phyloP scores from a whole-genome alignment of 1,140 invertebrate species.

The Drosophila gunungcola region DNA sequence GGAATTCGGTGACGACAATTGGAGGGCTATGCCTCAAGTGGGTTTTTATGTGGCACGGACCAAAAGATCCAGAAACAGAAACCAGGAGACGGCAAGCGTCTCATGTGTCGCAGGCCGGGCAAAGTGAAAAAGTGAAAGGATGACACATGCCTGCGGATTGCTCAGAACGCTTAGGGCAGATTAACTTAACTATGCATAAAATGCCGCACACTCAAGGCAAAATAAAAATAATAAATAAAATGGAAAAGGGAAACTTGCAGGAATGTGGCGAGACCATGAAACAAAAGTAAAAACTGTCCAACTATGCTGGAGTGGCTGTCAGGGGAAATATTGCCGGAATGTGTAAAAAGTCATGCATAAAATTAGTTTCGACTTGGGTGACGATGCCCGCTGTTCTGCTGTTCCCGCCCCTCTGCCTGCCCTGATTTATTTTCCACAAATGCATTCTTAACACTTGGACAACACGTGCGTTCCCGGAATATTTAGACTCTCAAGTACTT shows the following conservation, averaged over 20 bases:
- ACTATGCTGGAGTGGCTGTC: constrained; percentile 72
- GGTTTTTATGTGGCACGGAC: constrained; percentile 63
- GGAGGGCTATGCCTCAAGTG: constrained; percentile 45
- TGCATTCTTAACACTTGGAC: constrained; percentile 66
- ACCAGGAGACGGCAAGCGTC: constrained; percentile 38
- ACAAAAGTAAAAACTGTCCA: constrained; percentile 68
- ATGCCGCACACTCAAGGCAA: constrained; percentile 59
- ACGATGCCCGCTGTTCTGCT: constrained; percentile 50
- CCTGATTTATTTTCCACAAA: constrained; percentile 71
- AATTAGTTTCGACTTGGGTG: constrained; percentile 81
- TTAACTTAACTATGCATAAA: constrained; percentile 82
- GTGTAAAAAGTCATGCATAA: constrained; percentile 83
- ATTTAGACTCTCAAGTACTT: constrained; percentile 34
- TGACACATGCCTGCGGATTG: constrained; percentile 76
- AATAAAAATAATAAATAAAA: constrained; percentile 6
- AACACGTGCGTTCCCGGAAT: constrained; percentile 79
- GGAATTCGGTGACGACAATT: constrained; percentile 4
- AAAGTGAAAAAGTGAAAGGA: constrained; percentile 52
- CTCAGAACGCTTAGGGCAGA: constrained; percentile 77
- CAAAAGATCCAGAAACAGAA: constrained; percentile 21
- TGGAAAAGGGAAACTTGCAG: constrained; percentile 20
- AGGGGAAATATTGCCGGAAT: constrained; percentile 76
- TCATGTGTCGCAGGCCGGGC: constrained; percentile 68
- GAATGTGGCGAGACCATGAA: constrained; percentile 61
- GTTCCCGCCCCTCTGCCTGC: not conserved